Conservation (phyloP, 2,888 invertebrate genomes). For the Drosophila colorata region DNA sequence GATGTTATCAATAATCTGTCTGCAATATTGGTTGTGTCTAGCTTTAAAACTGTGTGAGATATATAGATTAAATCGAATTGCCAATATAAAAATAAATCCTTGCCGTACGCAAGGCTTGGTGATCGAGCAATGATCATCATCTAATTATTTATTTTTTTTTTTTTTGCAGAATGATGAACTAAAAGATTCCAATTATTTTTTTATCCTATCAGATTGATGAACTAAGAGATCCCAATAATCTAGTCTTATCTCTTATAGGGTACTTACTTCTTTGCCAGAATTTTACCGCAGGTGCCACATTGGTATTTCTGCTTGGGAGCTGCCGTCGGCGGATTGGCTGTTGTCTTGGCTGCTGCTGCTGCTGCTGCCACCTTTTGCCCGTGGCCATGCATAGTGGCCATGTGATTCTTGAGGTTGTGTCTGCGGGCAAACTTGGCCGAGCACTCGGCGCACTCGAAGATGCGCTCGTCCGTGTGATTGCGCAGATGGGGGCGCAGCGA, state of each 20-base stretch:
- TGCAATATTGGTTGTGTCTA: too few relatives aligned
- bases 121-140: too few relatives aligned
- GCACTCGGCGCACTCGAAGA: constrained; percentile 89
- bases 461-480: constrained; percentile 91
- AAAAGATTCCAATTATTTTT: neutral
- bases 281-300: constrained; percentile 86
- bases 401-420: constrained; percentile 88
- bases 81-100: too few relatives aligned
- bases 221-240: too few relatives aligned
- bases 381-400: constrained; percentile 85
- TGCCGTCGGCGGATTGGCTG: neutral
- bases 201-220: neutral
- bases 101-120: too few relatives aligned
- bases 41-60: too few relatives aligned
- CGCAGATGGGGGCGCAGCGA: constrained; percentile 90
- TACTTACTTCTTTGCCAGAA: constrained; percentile 86
- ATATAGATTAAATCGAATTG: too few relatives aligned
- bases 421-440: constrained; percentile 88
- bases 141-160: too few relatives aligned
- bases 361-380: neutral
- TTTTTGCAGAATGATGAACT: neutral
- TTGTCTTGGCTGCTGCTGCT: too few relatives aligned
- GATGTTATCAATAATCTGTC: too few relatives aligned
- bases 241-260: neutral
- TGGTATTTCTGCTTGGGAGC: constrained; percentile 38